phyloP scores from a whole-genome alignment of 2,797 vertebrate species.

The Smutsia temminckii region DNA sequence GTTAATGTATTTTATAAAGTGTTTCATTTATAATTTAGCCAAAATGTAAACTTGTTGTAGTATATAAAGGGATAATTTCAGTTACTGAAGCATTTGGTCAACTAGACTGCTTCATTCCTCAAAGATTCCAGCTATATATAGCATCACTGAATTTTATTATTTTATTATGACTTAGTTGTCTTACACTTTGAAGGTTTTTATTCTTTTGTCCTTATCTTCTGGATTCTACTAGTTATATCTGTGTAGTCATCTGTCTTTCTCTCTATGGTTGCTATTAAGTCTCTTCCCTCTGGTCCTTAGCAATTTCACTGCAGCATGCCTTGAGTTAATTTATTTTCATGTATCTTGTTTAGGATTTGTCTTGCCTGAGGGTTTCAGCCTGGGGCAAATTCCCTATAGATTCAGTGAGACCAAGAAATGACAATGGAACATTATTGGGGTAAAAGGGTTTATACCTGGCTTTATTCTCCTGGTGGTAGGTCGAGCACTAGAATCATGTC shows the following conservation, averaged over 20 bases:
- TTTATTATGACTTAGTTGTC: not conserved
- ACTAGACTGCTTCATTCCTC: not conserved
- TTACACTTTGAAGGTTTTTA: not conserved
- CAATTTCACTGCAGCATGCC: not conserved
- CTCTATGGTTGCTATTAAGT: not conserved
- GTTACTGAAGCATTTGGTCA: not conserved
- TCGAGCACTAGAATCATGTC: too few relatives aligned
- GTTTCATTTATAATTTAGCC: not conserved
- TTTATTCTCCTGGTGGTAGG: too few relatives aligned
- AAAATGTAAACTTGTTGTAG: not conserved
- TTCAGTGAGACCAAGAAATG: too few relatives aligned
- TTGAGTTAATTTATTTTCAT: not conserved
- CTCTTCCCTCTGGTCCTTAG: not conserved
- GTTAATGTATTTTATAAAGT: not conserved
- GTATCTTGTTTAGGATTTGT: not conserved
- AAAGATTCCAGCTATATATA: not conserved
- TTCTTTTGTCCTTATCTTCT: not conserved
- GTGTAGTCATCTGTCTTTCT: not conserved
- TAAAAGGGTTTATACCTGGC: too few relatives aligned
- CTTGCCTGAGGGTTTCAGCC: too few relatives aligned
- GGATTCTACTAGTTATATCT: not conserved
- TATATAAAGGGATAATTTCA: not conserved
- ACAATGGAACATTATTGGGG: too few relatives aligned
- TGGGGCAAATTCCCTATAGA: too few relatives aligned
- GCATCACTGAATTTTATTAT: not conserved